Percentiles rank a stretch among this genome's conserved stretches.
Conservation (phyloP, 2,113 vertebrate species). For the Cinclus mexicanus region DNA sequence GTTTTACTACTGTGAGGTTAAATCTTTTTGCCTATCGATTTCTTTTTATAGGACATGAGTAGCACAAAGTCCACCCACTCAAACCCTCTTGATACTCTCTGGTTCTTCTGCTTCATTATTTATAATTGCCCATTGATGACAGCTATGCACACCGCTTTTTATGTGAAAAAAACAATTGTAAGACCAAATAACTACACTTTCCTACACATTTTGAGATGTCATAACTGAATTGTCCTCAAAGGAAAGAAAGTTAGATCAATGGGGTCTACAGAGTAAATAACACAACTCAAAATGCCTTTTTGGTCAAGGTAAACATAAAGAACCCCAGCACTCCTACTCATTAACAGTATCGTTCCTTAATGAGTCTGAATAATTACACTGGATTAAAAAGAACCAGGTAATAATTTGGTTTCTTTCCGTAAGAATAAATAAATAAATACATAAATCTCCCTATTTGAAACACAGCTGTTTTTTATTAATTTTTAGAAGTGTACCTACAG, state of each 20-base stretch:
- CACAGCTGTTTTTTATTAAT: background rate
- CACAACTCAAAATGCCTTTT: background rate
- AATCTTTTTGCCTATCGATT: conserved; percentile 2
- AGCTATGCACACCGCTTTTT: background rate
- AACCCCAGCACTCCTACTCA: background rate
- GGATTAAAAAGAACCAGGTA: background rate
- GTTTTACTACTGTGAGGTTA: conserved; percentile 5
- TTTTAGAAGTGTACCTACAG: background rate
- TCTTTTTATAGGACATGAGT: conserved; percentile 22
- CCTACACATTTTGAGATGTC: background rate
- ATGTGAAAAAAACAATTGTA: background rate
- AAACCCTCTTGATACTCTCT: background rate
- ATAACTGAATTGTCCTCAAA: background rate
- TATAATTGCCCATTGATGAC: background rate
- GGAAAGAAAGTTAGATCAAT: background rate
- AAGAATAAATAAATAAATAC: background rate
- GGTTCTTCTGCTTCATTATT: conserved; percentile 5
- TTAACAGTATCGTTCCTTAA: background rate
- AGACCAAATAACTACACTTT: background rate
- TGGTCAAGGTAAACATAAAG: background rate
- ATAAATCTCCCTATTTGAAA: background rate
- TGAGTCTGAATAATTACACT: background rate
- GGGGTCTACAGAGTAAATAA: background rate
- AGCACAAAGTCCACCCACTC: background rate
- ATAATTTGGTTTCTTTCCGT: background rate